phyloP scores from a whole-genome alignment of 2,888 invertebrate genomes.

The Tenthredo mesomela region DNA sequence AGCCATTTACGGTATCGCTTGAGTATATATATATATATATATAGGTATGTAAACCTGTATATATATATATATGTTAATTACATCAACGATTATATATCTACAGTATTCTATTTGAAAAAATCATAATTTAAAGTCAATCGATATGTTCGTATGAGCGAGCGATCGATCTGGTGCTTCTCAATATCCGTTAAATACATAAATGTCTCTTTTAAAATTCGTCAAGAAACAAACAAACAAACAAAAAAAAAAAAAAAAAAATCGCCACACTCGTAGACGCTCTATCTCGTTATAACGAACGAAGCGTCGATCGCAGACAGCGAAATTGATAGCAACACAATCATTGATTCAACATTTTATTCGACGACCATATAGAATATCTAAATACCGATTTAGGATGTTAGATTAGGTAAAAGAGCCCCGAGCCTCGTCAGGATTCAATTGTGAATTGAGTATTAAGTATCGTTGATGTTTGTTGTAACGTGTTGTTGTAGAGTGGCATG shows the following conservation, averaged over 20 bases:
- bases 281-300: not conserved
- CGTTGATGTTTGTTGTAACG: constrained; percentile 61
- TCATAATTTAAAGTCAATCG: not conserved
- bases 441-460: constrained; percentile 51
- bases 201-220: not conserved
- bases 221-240: not conserved
- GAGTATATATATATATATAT: too few species aligned
- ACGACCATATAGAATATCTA: not conserved
- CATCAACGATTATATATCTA: not conserved
- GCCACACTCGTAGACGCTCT: not conserved
- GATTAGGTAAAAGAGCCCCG: constrained; percentile 14
- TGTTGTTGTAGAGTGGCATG: constrained; percentile 69
- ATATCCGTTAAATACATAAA: constrained; percentile 2
- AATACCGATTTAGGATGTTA: not conserved
- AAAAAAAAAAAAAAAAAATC: not conserved
- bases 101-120: not conserved
- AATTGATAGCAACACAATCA: not conserved
- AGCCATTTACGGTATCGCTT: not conserved
- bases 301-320: not conserved
- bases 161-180: not conserved
- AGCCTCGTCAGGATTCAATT: constrained; percentile 43
- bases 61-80: not conserved
- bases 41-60: not conserved
- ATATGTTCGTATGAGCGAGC: not conserved
- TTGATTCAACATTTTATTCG: not conserved